These are phyloP conservation scores for Myotis yumanensis DNA, from an alignment of 2,113 vertebrate species.

Conservation along the genomic window DNA sequence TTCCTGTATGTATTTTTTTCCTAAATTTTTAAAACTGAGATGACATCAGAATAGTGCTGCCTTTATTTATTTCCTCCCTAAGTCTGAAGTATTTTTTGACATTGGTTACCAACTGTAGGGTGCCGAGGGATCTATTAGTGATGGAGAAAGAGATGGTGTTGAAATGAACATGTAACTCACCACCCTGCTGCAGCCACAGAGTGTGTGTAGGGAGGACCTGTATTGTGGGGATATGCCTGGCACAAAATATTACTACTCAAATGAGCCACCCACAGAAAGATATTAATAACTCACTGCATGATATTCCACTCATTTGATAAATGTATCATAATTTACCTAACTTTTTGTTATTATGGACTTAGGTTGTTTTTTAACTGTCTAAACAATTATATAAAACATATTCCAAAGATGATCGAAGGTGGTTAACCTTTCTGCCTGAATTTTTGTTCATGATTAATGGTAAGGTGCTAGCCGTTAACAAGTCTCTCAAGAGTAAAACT, in stretches of 20 bases:
- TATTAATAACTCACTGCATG: neutral
- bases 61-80: neutral
- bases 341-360: conserved; percentile 45
- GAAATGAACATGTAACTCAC: neutral
- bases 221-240: neutral
- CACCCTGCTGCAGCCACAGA: neutral
- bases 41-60: neutral
- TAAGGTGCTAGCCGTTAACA: neutral
- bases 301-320: conserved; percentile 19
- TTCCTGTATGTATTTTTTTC: neutral
- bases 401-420: conserved; percentile 11
- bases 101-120: neutral
- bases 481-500: neutral
- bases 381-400: neutral
- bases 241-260: neutral
- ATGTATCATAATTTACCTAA: conserved; percentile 17
- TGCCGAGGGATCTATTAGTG: neutral
- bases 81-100: conserved; percentile 7
- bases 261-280: neutral
- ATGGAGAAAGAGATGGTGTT: neutral
- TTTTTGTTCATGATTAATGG: neutral
- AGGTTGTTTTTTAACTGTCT: conserved; percentile 9
- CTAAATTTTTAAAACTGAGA: neutral
- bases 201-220: neutral
- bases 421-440: neutral